These are phyloP conservation scores for Panthera uncia DNA, from an alignment of 2,113 vertebrate genomes.

Conservation along the genomic window DNA sequence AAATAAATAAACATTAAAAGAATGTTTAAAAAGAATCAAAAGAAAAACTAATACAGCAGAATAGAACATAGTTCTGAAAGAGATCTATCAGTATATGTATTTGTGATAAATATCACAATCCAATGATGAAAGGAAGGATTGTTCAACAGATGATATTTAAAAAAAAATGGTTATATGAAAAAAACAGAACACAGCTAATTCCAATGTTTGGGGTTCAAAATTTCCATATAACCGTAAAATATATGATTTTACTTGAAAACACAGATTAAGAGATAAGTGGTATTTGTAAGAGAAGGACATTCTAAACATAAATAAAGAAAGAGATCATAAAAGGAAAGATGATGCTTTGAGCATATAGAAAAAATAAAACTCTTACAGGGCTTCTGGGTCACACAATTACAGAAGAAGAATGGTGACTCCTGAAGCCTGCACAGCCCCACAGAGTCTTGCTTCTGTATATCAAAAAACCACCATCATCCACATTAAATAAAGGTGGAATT, in stretches of 20 bases:
- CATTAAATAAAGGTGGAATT: not conserved
- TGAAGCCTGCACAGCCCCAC: not conserved
- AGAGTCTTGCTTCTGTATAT: not conserved
- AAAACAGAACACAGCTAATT: not conserved
- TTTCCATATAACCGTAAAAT: not conserved
- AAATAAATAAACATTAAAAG: no score
- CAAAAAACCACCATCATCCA: not conserved
- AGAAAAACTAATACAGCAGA: not conserved
- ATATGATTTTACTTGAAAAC: constrained; percentile 14
- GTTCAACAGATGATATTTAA: not conserved
- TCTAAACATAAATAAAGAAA: not conserved
- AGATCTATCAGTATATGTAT: not conserved
- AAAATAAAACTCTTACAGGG: not conserved
- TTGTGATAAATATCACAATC: not conserved
- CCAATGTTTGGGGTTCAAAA: not conserved
- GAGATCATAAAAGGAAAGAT: not conserved
- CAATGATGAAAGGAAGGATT: not conserved
- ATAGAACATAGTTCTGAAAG: not conserved
- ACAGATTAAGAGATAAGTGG: not conserved
- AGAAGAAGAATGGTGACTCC: not conserved
- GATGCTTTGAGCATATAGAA: not conserved
- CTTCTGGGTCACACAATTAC: not conserved
- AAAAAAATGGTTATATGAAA: not conserved
- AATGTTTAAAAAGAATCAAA: not conserved
- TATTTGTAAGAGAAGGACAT: not conserved